phyloP scores from a whole-genome alignment of 1,140 invertebrate species.

The Aphaenogaster rudis region DNA sequence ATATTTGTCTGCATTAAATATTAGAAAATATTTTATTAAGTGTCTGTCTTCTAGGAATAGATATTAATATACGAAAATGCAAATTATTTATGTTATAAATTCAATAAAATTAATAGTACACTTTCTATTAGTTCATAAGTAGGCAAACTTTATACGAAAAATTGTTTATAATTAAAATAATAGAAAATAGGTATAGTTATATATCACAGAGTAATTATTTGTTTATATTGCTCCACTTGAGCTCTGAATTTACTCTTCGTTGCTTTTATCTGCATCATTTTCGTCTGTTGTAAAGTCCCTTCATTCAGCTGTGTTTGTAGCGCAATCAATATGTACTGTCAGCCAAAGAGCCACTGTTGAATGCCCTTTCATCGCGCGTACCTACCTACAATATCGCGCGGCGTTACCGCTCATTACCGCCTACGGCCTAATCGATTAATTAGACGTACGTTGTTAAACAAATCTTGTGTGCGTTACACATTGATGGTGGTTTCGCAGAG shows the following conservation, averaged over 20 bases:
- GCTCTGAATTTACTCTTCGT: not conserved
- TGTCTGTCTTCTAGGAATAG: not conserved
- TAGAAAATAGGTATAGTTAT: not conserved
- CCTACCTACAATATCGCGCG: slow-evolving; percentile 33
- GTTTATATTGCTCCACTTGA: not conserved
- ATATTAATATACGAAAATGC: not conserved
- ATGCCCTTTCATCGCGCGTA: slow-evolving; percentile 55
- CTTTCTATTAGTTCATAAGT: not conserved
- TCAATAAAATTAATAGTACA: not conserved
- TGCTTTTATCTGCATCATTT: not conserved
- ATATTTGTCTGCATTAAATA: too few relatives aligned
- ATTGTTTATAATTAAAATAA: not conserved
- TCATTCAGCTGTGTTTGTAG: slow-evolving; percentile 30
- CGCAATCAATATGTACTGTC: slow-evolving; percentile 29
- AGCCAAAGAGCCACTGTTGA: slow-evolving; percentile 49
- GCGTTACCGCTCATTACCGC: slow-evolving; percentile 55
- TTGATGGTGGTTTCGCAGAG: slow-evolving; percentile 53
- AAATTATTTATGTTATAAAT: not conserved
- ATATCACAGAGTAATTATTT: not conserved
- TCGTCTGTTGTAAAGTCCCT: slow-evolving; percentile 8
- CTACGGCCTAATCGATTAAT: slow-evolving; percentile 62
- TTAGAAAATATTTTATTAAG: not conserved
- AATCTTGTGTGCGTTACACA: slow-evolving; percentile 58
- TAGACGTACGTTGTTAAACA: slow-evolving; percentile 63
- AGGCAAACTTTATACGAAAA: not conserved